These are phyloP conservation scores for Catagonus wagneri DNA, from an alignment of 2,113 vertebrate species.

Conservation along the genomic window DNA sequence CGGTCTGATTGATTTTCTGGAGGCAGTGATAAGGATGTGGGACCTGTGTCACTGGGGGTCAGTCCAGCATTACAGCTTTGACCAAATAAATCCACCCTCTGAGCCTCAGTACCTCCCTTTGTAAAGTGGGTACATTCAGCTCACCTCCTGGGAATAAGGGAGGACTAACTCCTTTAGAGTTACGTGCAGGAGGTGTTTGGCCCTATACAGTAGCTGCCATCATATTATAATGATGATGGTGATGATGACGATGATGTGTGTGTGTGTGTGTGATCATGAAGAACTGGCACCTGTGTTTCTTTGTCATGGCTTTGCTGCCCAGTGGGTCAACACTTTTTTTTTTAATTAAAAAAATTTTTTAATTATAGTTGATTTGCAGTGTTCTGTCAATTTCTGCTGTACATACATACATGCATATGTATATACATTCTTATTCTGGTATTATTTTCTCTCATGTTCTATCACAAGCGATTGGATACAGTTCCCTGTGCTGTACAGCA, in stretches of 20 bases:
- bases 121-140: not conserved
- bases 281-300: not conserved
- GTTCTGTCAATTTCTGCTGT: too few species aligned
- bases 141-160: not conserved
- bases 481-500: too few species aligned
- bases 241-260: not conserved
- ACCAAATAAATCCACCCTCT: not conserved
- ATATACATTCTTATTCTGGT: too few species aligned
- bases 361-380: too few species aligned
- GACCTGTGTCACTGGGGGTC: not conserved
- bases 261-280: not conserved
- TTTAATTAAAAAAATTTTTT: too few species aligned
- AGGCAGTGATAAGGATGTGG: not conserved
- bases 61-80: not conserved
- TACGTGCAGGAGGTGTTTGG: not conserved
- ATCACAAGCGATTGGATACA: too few species aligned
- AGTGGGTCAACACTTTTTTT: too few species aligned
- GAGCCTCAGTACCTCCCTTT: not conserved
- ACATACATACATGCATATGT: too few species aligned
- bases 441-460: too few species aligned
- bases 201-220: accelerated
- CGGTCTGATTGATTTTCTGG: not conserved
- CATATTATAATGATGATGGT: too few species aligned
- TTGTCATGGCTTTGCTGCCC: too few species aligned
- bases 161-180: not conserved